Evolutionary conservation across 2,113 vertebrate genomes (phyloP).

Genomic region (Nycticorax nycticorax): DNA sequence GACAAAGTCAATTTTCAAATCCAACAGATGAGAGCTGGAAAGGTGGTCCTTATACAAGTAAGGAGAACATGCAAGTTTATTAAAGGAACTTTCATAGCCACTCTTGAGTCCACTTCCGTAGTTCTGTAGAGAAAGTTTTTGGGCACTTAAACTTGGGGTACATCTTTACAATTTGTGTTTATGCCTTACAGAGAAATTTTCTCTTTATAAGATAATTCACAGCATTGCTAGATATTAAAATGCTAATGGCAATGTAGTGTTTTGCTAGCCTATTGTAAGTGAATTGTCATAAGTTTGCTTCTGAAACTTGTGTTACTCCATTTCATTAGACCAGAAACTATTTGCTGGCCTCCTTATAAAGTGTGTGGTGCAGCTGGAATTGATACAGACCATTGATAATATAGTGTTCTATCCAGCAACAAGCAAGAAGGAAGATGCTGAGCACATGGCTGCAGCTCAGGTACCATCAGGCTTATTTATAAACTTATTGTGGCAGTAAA

Average conservation of each 20-base stretch:
- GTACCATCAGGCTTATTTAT: constrained; percentile 57
- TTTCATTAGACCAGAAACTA: constrained; percentile 88
- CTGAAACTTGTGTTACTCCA: not conserved
- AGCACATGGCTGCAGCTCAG: constrained; percentile 96
- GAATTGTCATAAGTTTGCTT: not conserved
- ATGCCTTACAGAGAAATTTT: not conserved
- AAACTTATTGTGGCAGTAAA: not conserved
- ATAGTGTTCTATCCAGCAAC: constrained; percentile 96
- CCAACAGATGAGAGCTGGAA: constrained; percentile 95
- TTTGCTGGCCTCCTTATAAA: constrained; percentile 97
- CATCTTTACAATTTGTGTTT: not conserved
- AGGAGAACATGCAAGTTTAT: not conserved
- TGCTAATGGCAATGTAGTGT: not conserved
- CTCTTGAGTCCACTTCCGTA: not conserved
- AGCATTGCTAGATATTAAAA: not conserved
- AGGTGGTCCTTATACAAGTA: constrained; percentile 83
- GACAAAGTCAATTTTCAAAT: constrained; percentile 93
- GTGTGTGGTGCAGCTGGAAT: constrained; percentile 95
- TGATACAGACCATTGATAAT: constrained; percentile 97
- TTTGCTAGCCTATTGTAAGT: not conserved
- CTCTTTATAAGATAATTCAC: not conserved
- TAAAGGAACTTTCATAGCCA: not conserved
- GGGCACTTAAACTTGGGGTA: not conserved
- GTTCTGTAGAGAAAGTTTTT: not conserved
- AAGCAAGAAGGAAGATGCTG: constrained; percentile 97